Evolutionary conservation across 2,113 vertebrate species (phyloP).

Genomic region (Leptobrachium ailaonicum): DNA sequence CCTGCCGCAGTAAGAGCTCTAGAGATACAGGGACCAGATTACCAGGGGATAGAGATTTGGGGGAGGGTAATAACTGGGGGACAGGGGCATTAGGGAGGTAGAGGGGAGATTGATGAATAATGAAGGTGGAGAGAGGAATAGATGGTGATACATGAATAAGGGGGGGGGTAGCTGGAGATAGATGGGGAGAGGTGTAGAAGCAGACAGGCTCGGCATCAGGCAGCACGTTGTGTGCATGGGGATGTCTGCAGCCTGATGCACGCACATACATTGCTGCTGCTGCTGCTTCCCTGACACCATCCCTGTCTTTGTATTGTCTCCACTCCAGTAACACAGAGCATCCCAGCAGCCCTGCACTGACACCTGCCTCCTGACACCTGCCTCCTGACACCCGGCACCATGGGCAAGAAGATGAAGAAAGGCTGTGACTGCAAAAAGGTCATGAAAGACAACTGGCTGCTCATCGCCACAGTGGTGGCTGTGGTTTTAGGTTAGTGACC

Average conservation of each 20-base stretch:
- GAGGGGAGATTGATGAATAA: too few species aligned
- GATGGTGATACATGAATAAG: too few species aligned
- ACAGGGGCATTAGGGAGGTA: too few species aligned
- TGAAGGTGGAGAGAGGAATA: too few species aligned
- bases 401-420: conserved; percentile 72
- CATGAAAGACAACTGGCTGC: conserved; percentile 85
- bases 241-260: conserved; percentile 19
- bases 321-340: conserved; percentile 1
- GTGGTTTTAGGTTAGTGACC: conserved; percentile 82
- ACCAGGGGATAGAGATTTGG: too few species aligned
- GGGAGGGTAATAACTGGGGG: too few species aligned
- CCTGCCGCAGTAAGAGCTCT: conserved; percentile 2
- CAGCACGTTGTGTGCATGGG: not conserved
- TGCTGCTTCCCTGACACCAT: not conserved
- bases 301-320: not conserved
- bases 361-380: not conserved
- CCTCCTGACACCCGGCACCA: conserved; percentile 40
- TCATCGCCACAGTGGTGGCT: conserved; percentile 80
- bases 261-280: not conserved
- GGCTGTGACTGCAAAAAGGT: conserved; percentile 68
- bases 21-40: too few species aligned
- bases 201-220: not conserved
- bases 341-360: not conserved
- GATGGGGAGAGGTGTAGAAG: too few species aligned
- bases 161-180: too few species aligned